Percentiles rank a stretch among this genome's conserved stretches.
Conservation (phyloP, 2,113 vertebrate genomes). For the Clarias macrocephalus region DNA sequence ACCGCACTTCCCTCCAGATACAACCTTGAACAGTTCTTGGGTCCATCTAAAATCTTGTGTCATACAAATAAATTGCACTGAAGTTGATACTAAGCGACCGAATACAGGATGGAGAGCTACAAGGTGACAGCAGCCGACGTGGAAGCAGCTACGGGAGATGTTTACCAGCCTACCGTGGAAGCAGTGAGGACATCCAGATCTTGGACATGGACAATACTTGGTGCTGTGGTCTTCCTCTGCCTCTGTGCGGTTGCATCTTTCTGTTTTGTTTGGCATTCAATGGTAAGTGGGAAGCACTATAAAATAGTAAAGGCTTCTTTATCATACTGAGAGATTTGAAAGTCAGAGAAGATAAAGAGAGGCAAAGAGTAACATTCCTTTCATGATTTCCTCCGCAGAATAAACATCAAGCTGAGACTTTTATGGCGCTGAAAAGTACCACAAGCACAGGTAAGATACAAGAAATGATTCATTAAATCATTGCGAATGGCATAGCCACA, state of each 20-base stretch:
- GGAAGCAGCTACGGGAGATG: conserved; percentile 55
- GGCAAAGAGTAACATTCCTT: not conserved
- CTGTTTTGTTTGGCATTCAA: conserved; percentile 55
- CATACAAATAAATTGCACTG: not conserved
- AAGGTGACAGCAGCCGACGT: conserved; percentile 54
- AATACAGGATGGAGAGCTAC: conserved; percentile 62
- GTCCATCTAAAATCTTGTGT: not conserved
- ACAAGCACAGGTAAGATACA: conserved; percentile 21
- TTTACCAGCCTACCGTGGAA: conserved; percentile 56
- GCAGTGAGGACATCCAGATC: conserved; percentile 49
- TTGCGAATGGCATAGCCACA: not conserved
- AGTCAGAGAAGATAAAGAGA: not conserved
- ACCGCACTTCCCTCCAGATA: conserved; percentile 30
- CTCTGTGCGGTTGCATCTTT: conserved; percentile 56
- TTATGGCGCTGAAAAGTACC: not conserved
- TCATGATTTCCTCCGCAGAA: conserved; percentile 21
- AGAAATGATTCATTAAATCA: conserved; percentile 6
- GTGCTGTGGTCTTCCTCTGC: conserved; percentile 30
- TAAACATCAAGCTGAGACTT: not conserved
- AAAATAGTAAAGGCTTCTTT: not conserved
- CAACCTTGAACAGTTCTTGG: not conserved
- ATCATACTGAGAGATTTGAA: not conserved
- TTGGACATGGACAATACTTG: conserved; percentile 57
- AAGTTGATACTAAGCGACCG: not conserved
- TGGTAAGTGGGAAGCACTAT: conserved; percentile 22